These are phyloP conservation scores for Ptychoptera albimana DNA, from an alignment of 2,888 invertebrate species.

Conservation along the genomic window DNA sequence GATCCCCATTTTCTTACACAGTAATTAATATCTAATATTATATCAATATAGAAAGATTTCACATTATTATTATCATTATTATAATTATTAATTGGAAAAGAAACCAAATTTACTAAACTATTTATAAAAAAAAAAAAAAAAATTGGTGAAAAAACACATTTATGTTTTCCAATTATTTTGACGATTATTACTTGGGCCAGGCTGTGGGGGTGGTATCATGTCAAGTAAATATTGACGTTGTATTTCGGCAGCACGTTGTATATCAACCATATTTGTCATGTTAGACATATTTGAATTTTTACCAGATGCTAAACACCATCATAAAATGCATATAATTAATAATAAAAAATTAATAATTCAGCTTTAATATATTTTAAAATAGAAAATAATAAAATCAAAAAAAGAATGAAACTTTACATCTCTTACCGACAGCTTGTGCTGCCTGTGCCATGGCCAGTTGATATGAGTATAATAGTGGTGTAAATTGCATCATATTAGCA, in stretches of 20 bases:
- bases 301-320: constrained; percentile 15
- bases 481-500: constrained; percentile 80
- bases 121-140: not conserved
- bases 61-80: not conserved
- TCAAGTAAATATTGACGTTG: constrained; percentile 93
- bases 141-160: too few species aligned
- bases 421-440: constrained; percentile 36
- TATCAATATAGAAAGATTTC: too few species aligned
- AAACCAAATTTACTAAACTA: not conserved
- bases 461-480: constrained; percentile 75
- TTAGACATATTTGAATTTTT: constrained; percentile 16
- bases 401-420: not conserved
- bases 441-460: constrained; percentile 76
- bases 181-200: constrained; percentile 28
- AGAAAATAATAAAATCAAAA: not conserved
- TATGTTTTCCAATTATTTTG: constrained; percentile 33
- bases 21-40: not conserved
- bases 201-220: constrained; percentile 64
- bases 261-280: constrained; percentile 42
- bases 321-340: not conserved
- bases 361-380: not conserved
- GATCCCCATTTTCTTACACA: not conserved
- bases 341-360: not conserved
- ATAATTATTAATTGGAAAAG: not conserved
- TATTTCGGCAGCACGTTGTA: constrained; percentile 73